A percentile compares a stretch with the other conserved stretches of the same genome.
Conservation (phyloP, 2,797 vertebrate genomes). For the Clarias platycephalus region DNA sequence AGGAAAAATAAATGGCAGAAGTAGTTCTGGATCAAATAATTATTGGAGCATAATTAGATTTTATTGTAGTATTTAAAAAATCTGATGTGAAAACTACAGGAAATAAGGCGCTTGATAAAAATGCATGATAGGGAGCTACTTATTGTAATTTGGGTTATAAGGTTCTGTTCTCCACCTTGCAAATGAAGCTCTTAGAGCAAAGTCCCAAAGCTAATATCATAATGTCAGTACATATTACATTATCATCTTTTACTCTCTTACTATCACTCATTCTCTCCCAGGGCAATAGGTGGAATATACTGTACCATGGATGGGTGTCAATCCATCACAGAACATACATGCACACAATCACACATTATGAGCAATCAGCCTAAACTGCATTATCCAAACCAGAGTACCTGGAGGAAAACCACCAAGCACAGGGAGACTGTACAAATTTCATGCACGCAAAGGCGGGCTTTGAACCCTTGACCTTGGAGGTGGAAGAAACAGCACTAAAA, state of each 20-base stretch:
- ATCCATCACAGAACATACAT: no score
- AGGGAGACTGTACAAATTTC: no score
- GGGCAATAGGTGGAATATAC: no score
- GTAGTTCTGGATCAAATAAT: not conserved
- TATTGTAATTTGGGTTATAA: not conserved
- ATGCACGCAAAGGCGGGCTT: no score
- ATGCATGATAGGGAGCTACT: not conserved
- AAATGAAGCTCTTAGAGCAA: not conserved
- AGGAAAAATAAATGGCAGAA: not conserved
- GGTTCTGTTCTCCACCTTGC: not conserved
- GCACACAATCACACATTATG: no score
- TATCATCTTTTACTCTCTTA: not conserved
- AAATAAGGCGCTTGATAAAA: not conserved
- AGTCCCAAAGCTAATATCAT: not conserved
- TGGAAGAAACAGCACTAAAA: no score
- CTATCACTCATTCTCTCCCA: no score
- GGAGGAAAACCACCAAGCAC: no score
- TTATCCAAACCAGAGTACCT: no score
- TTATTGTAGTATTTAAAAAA: not conserved
- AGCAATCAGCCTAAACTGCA: no score
- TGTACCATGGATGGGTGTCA: no score
- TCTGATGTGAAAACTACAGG: not conserved
- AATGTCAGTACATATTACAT: not conserved
- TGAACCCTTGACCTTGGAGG: no score
- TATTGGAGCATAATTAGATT: not conserved